A percentile compares a stretch with the other conserved stretches of the same genome.
Conservation (phyloP, 1,140 invertebrate genomes). For the Cherax quadricarinatus region DNA sequence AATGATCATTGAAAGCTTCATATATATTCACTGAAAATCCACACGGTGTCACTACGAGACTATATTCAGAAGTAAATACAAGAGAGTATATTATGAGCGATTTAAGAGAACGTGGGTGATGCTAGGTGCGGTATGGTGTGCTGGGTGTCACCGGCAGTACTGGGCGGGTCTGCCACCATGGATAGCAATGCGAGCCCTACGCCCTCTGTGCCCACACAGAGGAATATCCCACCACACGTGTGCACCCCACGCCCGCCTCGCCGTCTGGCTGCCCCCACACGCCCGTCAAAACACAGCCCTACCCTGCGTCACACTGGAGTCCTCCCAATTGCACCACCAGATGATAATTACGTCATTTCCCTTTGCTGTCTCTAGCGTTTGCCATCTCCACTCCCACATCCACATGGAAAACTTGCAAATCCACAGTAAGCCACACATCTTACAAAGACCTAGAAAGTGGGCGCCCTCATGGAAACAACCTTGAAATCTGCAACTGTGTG, state of each 20-base stretch:
- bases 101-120: neutral
- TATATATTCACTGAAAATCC: no score
- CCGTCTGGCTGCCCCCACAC: neutral
- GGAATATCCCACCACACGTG: neutral
- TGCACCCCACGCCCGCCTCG: neutral
- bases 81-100: no score
- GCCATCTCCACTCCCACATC: no score
- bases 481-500: neutral
- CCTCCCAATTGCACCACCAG: neutral
- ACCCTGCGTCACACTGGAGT: neutral
- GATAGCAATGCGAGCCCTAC: neutral
- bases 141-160: neutral
- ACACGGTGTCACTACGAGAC: no score
- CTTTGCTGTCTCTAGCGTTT: neutral
- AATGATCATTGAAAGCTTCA: no score
- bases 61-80: no score
- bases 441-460: neutral
- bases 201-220: conserved; percentile 4
- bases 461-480: neutral
- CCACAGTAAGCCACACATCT: no score
- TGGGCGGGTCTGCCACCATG: neutral
- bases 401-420: neutral
- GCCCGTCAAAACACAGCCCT: neutral
- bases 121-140: neutral
- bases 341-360: neutral